phyloP scores from a whole-genome alignment of 1,140 invertebrate species.

The Drosophila guanche region DNA sequence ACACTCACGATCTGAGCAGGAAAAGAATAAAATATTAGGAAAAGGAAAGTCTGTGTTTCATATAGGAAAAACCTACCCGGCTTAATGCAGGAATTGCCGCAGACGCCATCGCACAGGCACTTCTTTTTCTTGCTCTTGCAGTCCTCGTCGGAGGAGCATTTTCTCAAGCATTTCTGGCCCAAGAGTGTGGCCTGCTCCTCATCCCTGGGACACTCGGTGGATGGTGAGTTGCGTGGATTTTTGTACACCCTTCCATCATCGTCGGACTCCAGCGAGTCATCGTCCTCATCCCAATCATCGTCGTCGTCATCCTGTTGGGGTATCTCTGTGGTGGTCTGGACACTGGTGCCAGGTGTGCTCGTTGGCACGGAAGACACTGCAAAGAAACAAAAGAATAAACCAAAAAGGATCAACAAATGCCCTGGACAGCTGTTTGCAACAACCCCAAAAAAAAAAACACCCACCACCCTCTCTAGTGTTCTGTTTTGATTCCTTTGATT shows the following conservation, averaged over 20 bases:
- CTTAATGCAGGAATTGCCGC: constrained; percentile 98
- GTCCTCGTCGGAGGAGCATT: constrained; percentile 96
- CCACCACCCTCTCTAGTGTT: constrained; percentile 28
- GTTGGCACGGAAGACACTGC: constrained; percentile 75
- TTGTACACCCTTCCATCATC: constrained; percentile 91
- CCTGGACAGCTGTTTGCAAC: constrained; percentile 33
- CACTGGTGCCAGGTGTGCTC: constrained; percentile 34
- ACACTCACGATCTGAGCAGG: constrained; percentile 91
- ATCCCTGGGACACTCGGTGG: constrained; percentile 91
- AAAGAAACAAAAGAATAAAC: constrained; percentile 1
- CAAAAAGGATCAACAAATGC: constrained; percentile 4
- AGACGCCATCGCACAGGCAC: constrained; percentile 97
- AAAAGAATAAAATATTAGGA: background rate
- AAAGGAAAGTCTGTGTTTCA: background rate
- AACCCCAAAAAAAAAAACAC: background rate
- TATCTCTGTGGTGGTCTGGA: constrained; percentile 74
- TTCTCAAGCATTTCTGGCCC: constrained; percentile 94
- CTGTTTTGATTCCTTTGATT: constrained; percentile 69
- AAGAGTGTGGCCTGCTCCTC: constrained; percentile 87
- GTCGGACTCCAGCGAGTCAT: constrained; percentile 85
- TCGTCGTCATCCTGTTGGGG: constrained; percentile 86
- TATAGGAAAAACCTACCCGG: constrained; percentile 85
- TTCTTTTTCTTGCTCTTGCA: constrained; percentile 98
- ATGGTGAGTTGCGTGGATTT: constrained; percentile 94
- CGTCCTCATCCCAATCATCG: constrained; percentile 86